A percentile compares a stretch with the other conserved stretches of the same genome.
phyloP scores from a whole-genome alignment of 2,888 invertebrate genomes.

The Deroplatys truncata region DNA sequence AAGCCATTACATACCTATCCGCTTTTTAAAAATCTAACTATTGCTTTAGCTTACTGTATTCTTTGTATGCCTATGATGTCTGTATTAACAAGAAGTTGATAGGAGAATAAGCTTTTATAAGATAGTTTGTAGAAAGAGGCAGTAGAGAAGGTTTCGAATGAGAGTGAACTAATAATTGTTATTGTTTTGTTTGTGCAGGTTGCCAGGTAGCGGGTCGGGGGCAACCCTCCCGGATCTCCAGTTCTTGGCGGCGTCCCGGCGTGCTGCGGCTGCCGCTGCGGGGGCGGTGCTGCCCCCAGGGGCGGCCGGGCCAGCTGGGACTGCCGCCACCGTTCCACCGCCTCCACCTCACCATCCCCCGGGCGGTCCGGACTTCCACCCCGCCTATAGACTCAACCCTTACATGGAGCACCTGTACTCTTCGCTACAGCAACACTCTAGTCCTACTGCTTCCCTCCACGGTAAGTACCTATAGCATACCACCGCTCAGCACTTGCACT shows the following conservation, averaged over 20 bases:
- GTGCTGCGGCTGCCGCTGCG: slow-evolving; percentile 34
- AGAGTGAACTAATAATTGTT: too few species aligned
- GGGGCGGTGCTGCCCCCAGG: slow-evolving; percentile 37
- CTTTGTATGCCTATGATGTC: too few species aligned
- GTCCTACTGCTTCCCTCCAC: slow-evolving; percentile 64
- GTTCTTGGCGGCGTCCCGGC: slow-evolving; percentile 34
- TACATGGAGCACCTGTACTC: slow-evolving; percentile 78
- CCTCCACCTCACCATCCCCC: slow-evolving; percentile 52
- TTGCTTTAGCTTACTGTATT: too few species aligned
- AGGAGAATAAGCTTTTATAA: too few species aligned
- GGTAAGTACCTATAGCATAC: too few species aligned
- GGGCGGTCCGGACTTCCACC: slow-evolving; percentile 56
- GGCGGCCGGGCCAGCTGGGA: slow-evolving; percentile 34
- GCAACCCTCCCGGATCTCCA: slow-evolving; percentile 35
- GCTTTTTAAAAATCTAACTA: too few species aligned
- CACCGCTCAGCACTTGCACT: too few species aligned
- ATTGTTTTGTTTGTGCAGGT: background rate
- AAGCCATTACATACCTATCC: too few species aligned
- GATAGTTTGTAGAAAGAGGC: too few species aligned
- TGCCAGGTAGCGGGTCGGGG: slow-evolving; percentile 15
- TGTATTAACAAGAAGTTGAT: too few species aligned
- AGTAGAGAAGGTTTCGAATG: too few species aligned
- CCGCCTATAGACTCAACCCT: slow-evolving; percentile 65
- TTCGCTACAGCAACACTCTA: slow-evolving; percentile 57
- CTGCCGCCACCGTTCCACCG: slow-evolving; percentile 48